These are phyloP conservation scores for Graphium colonna DNA, from an alignment of 2,888 invertebrate species.

Conservation along the genomic window DNA sequence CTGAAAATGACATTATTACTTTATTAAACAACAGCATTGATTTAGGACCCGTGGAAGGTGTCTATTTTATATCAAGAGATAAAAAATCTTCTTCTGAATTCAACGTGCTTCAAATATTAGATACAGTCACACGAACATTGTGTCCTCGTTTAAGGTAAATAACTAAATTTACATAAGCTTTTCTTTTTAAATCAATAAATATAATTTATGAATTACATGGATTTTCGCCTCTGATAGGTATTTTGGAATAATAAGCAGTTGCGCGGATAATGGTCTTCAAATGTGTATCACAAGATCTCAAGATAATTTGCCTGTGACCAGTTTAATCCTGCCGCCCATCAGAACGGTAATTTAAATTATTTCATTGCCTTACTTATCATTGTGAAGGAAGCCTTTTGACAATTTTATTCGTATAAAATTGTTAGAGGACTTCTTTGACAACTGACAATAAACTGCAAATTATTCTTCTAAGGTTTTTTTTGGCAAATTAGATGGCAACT, in stretches of 20 bases:
- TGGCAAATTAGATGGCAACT: too few species aligned
- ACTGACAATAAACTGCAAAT: too few species aligned
- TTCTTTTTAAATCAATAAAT: neutral
- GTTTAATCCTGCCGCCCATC: constrained; percentile 18
- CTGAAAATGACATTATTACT: neutral
- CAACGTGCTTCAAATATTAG: constrained; percentile 27
- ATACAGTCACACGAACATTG: constrained; percentile 35
- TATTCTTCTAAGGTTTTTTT: too few species aligned
- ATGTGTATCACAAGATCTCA: constrained; percentile 19
- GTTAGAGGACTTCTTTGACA: too few species aligned
- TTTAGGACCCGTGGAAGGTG: constrained; percentile 13
- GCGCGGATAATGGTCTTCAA: constrained; percentile 4
- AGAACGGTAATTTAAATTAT: constrained; percentile 15
- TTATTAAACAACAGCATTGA: constrained; percentile 2
- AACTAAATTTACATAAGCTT: neutral
- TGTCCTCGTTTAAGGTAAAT: constrained; percentile 40
- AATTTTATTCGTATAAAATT: too few species aligned
- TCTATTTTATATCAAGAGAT: constrained; percentile 12
- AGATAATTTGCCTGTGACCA: constrained; percentile 21
- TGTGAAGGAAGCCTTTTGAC: too few species aligned
- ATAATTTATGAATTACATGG: neutral
- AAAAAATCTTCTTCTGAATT: neutral
- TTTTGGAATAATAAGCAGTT: constrained; percentile 13
- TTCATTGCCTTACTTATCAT: too few species aligned
- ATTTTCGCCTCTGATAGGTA: neutral